phyloP scores from a whole-genome alignment of 2,888 invertebrate genomes.

The Heteromyza rotundicornis region DNA sequence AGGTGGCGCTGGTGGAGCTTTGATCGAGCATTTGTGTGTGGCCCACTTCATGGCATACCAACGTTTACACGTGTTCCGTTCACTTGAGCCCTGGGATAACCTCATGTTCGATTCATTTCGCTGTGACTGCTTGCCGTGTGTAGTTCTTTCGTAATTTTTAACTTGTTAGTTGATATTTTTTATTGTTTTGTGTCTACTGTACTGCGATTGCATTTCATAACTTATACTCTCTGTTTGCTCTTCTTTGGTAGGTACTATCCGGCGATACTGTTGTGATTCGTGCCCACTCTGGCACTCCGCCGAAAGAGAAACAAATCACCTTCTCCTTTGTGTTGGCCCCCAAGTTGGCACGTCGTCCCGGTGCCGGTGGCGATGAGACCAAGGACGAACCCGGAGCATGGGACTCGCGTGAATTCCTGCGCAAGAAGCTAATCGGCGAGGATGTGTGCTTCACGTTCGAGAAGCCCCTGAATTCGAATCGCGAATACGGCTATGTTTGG shows the following conservation, averaged over 20 bases:
- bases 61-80: no score
- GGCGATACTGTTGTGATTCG: constrained; percentile 95
- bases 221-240: neutral
- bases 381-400: constrained; percentile 95
- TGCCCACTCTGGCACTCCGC: constrained; percentile 83
- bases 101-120: no score
- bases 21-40: no score
- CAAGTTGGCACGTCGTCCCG: constrained; percentile 81
- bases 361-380: constrained; percentile 68
- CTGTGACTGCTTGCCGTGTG: no score
- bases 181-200: no score
- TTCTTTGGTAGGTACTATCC: constrained; percentile 79
- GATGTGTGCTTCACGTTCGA: constrained; percentile 86
- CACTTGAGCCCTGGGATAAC: no score
- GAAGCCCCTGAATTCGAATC: constrained; percentile 80
- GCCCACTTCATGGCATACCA: no score
- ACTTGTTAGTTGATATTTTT: neutral
- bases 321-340: constrained; percentile 93
- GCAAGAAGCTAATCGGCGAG: constrained; percentile 90
- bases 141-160: no score
- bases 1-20: no score
- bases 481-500: constrained; percentile 88
- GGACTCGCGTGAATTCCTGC: constrained; percentile 94
- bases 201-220: neutral
- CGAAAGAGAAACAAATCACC: constrained; percentile 89